These are phyloP conservation scores for Clangula hyemalis DNA, from an alignment of 2,797 vertebrate genomes.

Conservation along the genomic window DNA sequence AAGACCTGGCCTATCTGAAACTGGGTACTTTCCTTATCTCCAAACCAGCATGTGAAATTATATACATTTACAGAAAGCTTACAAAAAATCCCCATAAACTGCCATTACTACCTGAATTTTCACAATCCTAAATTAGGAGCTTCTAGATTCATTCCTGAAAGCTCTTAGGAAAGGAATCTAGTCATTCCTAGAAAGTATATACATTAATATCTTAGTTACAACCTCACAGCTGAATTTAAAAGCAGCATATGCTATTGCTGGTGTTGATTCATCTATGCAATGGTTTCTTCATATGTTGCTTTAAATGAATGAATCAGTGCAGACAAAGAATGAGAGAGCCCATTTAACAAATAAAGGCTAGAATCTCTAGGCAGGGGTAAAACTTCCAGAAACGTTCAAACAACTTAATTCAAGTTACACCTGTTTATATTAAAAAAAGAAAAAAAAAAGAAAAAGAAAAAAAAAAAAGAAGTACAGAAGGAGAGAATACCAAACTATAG, in stretches of 20 bases:
- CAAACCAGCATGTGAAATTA: neutral
- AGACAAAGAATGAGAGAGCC: neutral
- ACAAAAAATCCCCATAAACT: neutral
- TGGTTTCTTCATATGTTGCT: neutral
- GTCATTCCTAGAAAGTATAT: neutral
- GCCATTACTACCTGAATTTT: neutral
- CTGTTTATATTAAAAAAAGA: neutral
- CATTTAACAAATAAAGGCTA: neutral
- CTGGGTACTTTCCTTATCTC: neutral
- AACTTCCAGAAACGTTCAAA: neutral
- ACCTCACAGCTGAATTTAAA: conserved; percentile 3
- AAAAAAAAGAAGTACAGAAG: neutral
- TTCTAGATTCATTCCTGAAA: neutral
- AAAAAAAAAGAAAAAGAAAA: neutral
- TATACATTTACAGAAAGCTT: neutral
- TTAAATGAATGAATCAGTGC: neutral
- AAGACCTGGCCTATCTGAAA: neutral
- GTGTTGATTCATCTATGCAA: neutral
- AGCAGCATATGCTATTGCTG: conserved; percentile 1
- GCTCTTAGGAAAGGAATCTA: neutral
- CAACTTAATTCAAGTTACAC: neutral
- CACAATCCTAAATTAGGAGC: neutral
- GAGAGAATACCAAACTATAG: neutral
- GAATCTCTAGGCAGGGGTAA: neutral
- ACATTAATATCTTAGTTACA: neutral